Percentiles rank a stretch among this genome's conserved stretches.
Evolutionary conservation across 1,140 invertebrate genomes (phyloP).

Genomic region (Drosophila ironensis): DNA sequence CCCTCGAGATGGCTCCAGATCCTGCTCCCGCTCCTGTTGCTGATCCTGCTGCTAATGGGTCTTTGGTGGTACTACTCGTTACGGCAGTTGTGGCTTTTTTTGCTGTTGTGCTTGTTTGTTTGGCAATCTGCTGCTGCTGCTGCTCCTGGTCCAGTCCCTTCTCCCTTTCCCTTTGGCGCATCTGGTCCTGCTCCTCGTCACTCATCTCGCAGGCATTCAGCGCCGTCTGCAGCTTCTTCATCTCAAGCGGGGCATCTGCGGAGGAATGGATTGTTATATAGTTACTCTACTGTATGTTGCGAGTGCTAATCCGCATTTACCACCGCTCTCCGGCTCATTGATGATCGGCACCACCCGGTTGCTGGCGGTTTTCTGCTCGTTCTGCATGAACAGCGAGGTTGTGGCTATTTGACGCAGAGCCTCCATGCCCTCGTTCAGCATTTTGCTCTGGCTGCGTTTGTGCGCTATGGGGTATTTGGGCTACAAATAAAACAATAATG

Average conservation of each 20-base stretch:
- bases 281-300: too few species aligned
- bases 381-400: slow-evolving; percentile 81
- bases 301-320: slow-evolving; percentile 8
- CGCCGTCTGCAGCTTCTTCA: slow-evolving; percentile 75
- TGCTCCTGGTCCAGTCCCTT: slow-evolving; percentile 9
- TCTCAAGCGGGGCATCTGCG: slow-evolving; percentile 66
- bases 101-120: slow-evolving; percentile 46
- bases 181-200: slow-evolving; percentile 66
- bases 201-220: slow-evolving; percentile 73
- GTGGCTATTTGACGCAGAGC: slow-evolving; percentile 81
- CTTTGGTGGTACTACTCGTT: slow-evolving; percentile 78
- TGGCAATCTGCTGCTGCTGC: slow-evolving; percentile 42
- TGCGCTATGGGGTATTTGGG: slow-evolving; percentile 76
- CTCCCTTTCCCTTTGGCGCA: too few species aligned
- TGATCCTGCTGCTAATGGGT: slow-evolving; percentile 30
- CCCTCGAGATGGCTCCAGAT: slow-evolving; percentile 29
- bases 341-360: slow-evolving; percentile 81
- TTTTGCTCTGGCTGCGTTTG: slow-evolving; percentile 79
- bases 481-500: slow-evolving; percentile 17
- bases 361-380: slow-evolving; percentile 71
- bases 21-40: slow-evolving; percentile 13
- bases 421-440: slow-evolving; percentile 82
- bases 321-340: slow-evolving; percentile 70
- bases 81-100: slow-evolving; percentile 62
- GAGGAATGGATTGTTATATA: too few species aligned